These are phyloP conservation scores for Excalfactoria chinensis DNA, from an alignment of 2,113 vertebrate species.

Conservation along the genomic window DNA sequence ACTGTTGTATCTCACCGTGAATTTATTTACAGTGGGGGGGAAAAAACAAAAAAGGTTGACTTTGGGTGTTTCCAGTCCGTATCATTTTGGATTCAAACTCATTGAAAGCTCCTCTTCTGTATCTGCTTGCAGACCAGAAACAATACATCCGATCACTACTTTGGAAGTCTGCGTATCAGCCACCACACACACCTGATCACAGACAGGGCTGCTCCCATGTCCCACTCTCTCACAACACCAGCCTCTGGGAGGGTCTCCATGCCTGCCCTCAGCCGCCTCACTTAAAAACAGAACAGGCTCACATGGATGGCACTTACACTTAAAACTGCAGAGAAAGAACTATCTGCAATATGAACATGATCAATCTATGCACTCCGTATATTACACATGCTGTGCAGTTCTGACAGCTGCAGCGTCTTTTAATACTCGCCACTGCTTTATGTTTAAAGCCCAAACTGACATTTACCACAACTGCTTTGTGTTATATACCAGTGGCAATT, in stretches of 20 bases:
- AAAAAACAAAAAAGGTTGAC: no score
- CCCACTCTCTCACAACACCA: not conserved
- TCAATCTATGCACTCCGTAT: not conserved
- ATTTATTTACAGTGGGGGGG: no score
- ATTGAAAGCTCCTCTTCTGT: no score
- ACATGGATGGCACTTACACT: not conserved
- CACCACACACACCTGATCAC: no score
- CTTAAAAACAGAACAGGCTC: not conserved
- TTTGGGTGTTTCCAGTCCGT: no score
- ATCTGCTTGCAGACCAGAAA: no score
- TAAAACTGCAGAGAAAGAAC: not conserved
- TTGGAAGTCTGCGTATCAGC: no score
- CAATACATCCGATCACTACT: no score
- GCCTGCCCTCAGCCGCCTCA: not conserved
- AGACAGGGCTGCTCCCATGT: fast-evolving
- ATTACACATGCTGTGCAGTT: not conserved
- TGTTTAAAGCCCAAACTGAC: not conserved
- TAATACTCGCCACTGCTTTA: not conserved
- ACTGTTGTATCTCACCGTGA: no score
- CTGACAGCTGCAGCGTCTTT: not conserved
- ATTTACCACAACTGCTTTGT: not conserved
- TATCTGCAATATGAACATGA: not conserved
- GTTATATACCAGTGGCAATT: not conserved
- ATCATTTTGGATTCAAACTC: no score
- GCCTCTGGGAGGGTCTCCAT: not conserved